Conservation (phyloP, 2,797 vertebrate genomes). For the Acrossocheilus wenchowensis region DNA sequence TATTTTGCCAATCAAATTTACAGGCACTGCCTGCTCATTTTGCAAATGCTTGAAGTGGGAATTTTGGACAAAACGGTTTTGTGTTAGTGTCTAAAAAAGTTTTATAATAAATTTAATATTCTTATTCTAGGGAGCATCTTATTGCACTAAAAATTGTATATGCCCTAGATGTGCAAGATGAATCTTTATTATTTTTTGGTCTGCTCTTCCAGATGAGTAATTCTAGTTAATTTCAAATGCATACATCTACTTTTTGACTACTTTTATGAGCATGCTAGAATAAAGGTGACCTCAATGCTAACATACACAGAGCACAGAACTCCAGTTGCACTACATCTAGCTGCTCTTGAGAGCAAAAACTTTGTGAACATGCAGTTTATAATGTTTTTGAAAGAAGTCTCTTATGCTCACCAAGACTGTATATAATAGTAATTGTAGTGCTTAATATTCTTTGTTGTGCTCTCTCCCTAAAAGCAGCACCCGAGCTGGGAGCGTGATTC, state of each 20-base stretch:
- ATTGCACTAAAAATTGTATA: background rate
- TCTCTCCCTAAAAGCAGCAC: background rate
- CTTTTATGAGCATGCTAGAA: background rate
- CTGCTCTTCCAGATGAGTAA: background rate
- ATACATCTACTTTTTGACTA: background rate
- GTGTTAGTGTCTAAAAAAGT: background rate
- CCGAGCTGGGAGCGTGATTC: background rate
- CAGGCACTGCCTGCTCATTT: background rate
- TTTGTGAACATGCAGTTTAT: background rate
- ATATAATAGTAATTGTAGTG: background rate
- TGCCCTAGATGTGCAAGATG: background rate
- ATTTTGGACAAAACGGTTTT: background rate
- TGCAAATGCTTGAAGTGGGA: background rate
- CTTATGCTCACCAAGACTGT: background rate
- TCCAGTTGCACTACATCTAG: background rate
- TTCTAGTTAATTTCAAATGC: background rate
- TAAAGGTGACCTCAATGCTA: background rate
- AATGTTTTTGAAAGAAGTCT: background rate
- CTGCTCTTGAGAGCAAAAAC: background rate
- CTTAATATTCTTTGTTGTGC: background rate
- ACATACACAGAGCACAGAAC: background rate
- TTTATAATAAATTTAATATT: too few relatives aligned
- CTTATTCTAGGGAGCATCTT: background rate
- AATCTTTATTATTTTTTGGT: background rate
- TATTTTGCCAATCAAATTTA: background rate